Conservation (phyloP, 2,888 invertebrate species). For the Cylindroiulus punctatus region DNA sequence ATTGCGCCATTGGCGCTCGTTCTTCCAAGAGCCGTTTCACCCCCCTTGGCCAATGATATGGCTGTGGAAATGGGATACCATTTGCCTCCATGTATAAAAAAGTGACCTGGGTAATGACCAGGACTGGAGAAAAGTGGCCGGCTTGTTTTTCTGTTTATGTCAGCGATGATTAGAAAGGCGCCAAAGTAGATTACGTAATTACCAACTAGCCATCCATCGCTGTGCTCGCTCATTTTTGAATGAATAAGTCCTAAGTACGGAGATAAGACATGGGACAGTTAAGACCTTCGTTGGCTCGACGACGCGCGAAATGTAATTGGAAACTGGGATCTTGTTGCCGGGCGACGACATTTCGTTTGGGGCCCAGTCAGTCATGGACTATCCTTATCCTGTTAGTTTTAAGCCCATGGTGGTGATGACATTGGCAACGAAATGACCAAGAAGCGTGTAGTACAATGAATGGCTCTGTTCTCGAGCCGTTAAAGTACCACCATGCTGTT, state of each 20-base stretch:
- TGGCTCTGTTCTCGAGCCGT: background rate
- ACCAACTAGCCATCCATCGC: background rate
- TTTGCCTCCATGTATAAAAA: background rate
- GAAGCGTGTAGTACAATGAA: background rate
- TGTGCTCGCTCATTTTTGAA: background rate
- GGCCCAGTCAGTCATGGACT: background rate
- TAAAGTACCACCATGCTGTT: background rate
- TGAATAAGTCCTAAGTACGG: background rate
- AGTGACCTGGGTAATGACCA: constrained; percentile 27
- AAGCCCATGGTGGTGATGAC: constrained; percentile 5
- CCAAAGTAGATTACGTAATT: constrained; percentile 27
- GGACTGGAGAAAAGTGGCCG: background rate
- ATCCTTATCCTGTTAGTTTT: constrained; percentile 32
- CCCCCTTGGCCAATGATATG: background rate
- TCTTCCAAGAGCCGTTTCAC: background rate
- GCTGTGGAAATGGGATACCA: background rate
- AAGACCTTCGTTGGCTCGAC: background rate
- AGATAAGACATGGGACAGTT: constrained; percentile 9
- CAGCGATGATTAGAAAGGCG: constrained; percentile 11
- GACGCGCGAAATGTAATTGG: background rate
- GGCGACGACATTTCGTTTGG: background rate
- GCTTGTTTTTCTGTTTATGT: constrained; percentile 11
- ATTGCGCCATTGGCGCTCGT: background rate
- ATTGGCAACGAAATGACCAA: background rate
- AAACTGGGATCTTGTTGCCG: constrained; percentile 13